phyloP scores from a whole-genome alignment of 2,888 invertebrate genomes.

The Drosophila formosana region DNA sequence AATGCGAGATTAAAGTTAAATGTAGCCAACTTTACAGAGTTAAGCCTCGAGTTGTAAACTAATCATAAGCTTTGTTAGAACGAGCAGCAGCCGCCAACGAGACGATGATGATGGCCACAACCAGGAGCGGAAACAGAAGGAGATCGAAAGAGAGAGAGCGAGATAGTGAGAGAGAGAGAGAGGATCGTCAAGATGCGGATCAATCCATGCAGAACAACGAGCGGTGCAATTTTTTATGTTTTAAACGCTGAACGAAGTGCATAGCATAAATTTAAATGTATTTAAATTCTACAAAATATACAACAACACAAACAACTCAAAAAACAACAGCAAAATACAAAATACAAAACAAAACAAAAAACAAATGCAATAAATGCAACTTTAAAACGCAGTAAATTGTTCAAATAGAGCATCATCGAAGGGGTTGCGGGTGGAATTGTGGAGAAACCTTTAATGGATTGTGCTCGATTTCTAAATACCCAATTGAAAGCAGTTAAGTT shows the following conservation, averaged over 20 bases:
- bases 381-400: conserved; percentile 40
- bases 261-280: conserved; percentile 78
- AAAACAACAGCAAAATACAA: conserved; percentile 44
- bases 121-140: neutral
- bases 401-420: neutral
- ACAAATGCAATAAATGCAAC: conserved; percentile 37
- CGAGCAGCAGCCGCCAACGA: conserved; percentile 8
- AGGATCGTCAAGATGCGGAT: conserved; percentile 1
- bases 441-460: too few species aligned
- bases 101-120: neutral
- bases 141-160: neutral
- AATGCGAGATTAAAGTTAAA: conserved; percentile 79
- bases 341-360: conserved; percentile 21
- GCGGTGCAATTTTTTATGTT: conserved; percentile 82
- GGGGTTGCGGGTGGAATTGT: neutral
- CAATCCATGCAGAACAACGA: conserved; percentile 71
- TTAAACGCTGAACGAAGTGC: conserved; percentile 78
- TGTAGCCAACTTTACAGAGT: conserved; percentile 74
- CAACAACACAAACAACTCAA: conserved; percentile 50
- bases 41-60: conserved; percentile 76
- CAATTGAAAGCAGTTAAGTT: too few species aligned
- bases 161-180: conserved; percentile 6
- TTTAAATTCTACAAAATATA: conserved; percentile 75
- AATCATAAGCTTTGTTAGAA: conserved; percentile 71
- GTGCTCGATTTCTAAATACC: too few species aligned